Base-by-base conservation (phyloP, 2,888 invertebrate genomes). In the Marasmarcha lunaedactyla region DNA sequence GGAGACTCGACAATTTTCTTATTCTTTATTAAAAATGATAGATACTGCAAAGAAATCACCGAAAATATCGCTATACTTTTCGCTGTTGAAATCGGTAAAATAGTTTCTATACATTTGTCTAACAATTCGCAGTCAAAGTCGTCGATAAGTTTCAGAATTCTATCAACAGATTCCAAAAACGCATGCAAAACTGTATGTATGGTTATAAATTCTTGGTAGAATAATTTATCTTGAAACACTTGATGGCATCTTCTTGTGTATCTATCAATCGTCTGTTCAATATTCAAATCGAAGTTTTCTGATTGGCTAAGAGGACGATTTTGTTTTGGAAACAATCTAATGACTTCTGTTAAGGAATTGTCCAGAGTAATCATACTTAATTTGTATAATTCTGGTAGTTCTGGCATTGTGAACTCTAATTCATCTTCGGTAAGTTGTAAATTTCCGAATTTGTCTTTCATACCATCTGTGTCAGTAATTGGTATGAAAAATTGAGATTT, bases 401-500 rank as follows among this genome's bases (percentile, higher is more conserved):
- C 72, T 0, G 83, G 84, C 0, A 68, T 51, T 1, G 53, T 46
- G 4, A 81, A 49, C 38, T 81, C 83, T 0, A 57, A 50, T 38
- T 73, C 76, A 6, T 79, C 79, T 0, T 78, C 73, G 0, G 71
- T 57, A 1, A 84, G 55, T 49, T 78, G 59, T 4, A 81, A 46
- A 47, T 78, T 78, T 0, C 81, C 81, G 38, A 77, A 81, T 12
- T 57, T 65, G 9, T 79, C 70, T 43, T 66, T 69, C 0, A 67
- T 40, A 42, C 57, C 62, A 26, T 70, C 70, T 3, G 50, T 62
- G 6, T 79, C 76, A 0, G 62, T 63, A 1, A 84, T 77, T 0
- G 84, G 73, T 39, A 84, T 77, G 38, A 84, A 84, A 48, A 84
- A 84, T 42, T 84, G 81, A 0, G 83, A 83, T 57, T 81, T 83